Conservation (phyloP, 2,113 vertebrate genomes). For the Chinchilla lanigera region DNA sequence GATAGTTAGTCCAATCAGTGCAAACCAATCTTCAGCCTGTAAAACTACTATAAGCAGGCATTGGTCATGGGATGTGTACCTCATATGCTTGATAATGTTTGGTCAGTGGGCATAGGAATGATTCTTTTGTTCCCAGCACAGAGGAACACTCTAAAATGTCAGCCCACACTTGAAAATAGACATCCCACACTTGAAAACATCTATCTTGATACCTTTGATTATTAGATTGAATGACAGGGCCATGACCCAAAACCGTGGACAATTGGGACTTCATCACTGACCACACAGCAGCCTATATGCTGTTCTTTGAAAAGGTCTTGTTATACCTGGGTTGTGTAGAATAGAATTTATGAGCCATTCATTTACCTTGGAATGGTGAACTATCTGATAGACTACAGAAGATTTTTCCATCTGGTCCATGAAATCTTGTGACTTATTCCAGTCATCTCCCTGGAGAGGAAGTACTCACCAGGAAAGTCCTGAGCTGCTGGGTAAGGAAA, state of each 20-base stretch:
- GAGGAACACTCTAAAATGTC: too few species aligned
- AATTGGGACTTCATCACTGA: not conserved
- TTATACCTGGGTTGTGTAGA: not conserved
- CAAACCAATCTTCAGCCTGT: too few species aligned
- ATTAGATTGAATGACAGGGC: not conserved
- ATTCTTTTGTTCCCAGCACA: too few species aligned
- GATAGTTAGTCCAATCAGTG: too few species aligned
- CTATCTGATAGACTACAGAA: not conserved
- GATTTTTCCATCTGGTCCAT: not conserved
- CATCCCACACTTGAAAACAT: not conserved
- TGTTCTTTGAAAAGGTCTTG: not conserved
- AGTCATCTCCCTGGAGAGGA: not conserved
- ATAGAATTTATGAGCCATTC: not conserved
- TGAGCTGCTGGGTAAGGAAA: not conserved
- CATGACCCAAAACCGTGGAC: not conserved
- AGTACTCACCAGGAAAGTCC: not conserved
- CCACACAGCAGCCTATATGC: not conserved
- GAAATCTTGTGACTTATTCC: not conserved
- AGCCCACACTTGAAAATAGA: too few species aligned
- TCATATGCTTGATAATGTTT: too few species aligned
- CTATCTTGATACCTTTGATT: not conserved
- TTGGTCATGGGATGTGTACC: too few species aligned
- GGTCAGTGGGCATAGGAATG: too few species aligned
- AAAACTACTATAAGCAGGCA: too few species aligned
- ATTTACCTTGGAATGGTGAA: not conserved